Conservation (phyloP, 2,797 vertebrate genomes). For the Gymnocypris eckloni region DNA sequence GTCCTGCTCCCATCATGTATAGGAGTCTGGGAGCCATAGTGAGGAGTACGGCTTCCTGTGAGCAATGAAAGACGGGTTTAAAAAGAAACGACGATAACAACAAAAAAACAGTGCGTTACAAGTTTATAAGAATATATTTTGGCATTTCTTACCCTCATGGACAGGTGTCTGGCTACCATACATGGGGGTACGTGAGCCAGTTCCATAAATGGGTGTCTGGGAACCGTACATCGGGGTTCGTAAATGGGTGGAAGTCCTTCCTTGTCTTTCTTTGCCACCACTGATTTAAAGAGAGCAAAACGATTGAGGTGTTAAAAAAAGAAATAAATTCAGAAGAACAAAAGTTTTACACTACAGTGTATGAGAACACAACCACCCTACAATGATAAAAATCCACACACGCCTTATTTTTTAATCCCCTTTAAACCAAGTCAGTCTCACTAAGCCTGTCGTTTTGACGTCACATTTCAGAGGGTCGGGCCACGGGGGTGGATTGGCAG, state of each 20-base stretch:
- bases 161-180: conserved; percentile 93
- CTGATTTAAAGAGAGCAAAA: conserved; percentile 65
- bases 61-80: not conserved
- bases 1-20: conserved; percentile 94
- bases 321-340: not conserved
- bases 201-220: conserved; percentile 93
- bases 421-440: too few species aligned
- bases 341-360: not conserved
- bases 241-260: conserved; percentile 85
- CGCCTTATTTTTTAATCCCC: too few species aligned
- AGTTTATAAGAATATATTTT: not conserved
- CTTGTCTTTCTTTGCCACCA: conserved; percentile 83
- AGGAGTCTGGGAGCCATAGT: conserved; percentile 94
- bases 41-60: conserved; percentile 89
- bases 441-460: too few species aligned
- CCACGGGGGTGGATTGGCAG: too few species aligned
- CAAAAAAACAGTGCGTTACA: not conserved
- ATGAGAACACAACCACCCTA: too few species aligned
- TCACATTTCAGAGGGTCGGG: too few species aligned
- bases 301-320: not conserved
- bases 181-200: conserved; percentile 93
- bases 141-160: conserved; percentile 84
- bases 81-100: not conserved
- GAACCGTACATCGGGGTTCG: conserved; percentile 93
- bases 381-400: too few species aligned